These are phyloP conservation scores for Pygoscelis antarcticus DNA, from an alignment of 2,113 vertebrate species.

Conservation along the genomic window DNA sequence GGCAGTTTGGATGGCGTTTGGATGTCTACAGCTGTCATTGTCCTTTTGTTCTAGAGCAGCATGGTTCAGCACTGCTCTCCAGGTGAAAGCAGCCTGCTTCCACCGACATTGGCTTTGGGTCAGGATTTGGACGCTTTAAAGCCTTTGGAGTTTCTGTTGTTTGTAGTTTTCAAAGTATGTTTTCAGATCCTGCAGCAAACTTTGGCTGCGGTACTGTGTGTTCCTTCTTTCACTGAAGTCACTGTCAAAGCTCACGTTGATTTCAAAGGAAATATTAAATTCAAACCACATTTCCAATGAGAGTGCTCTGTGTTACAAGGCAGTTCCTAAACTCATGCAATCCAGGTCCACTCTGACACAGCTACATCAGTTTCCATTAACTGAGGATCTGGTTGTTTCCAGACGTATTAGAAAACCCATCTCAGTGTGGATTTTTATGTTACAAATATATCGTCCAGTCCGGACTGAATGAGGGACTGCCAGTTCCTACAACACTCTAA, in stretches of 20 bases:
- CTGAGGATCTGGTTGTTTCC: neutral
- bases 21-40: neutral
- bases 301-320: neutral
- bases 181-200: neutral
- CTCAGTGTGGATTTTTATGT: neutral
- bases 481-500: neutral
- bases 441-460: accelerated
- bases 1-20: neutral
- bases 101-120: neutral
- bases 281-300: neutral
- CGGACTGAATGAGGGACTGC: neutral
- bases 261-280: neutral
- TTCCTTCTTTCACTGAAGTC: neutral
- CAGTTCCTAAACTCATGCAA: neutral
- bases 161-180: neutral
- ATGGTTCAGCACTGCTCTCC: neutral
- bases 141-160: neutral
- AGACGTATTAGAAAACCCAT: neutral
- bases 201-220: neutral
- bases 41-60: neutral
- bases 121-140: neutral
- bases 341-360: neutral
- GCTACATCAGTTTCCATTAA: neutral
- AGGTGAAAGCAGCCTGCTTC: neutral
- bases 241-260: neutral